Percentiles rank a stretch among this genome's conserved stretches.
These are phyloP conservation scores for Andricus grossulariae DNA, from an alignment of 1,140 invertebrate species.

Conservation along the genomic window DNA sequence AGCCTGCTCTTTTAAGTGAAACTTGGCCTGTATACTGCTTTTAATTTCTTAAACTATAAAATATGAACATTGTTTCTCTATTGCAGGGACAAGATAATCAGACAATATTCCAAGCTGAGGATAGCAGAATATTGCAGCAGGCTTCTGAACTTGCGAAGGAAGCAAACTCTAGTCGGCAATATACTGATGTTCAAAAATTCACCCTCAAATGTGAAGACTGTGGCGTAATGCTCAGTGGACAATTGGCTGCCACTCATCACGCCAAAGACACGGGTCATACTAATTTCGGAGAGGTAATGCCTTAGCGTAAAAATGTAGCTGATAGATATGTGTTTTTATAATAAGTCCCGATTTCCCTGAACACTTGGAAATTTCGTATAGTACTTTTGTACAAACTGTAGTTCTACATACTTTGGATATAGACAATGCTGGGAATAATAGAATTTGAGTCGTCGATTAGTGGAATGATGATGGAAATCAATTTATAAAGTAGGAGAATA, in stretches of 20 bases:
- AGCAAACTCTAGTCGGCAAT: conserved; percentile 91
- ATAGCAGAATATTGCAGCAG: conserved; percentile 84
- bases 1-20: no score
- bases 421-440: no score
- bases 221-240: conserved; percentile 83
- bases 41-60: no score
- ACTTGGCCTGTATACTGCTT: no score
- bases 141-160: conserved; percentile 90
- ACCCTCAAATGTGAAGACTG: conserved; percentile 89
- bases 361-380: background rate
- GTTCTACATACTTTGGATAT: no score
- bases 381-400: background rate
- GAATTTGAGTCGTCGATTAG: no score
- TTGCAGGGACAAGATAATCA: conserved; percentile 81
- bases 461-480: no score
- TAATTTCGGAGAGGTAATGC: conserved; percentile 88
- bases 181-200: conserved; percentile 92
- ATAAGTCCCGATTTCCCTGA: background rate
- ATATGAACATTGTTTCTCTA: background rate
- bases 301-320: background rate
- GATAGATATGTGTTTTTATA: background rate
- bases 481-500: no score
- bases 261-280: conserved; percentile 90
- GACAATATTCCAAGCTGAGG: conserved; percentile 88
- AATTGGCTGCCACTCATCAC: conserved; percentile 88